phyloP scores from a whole-genome alignment of 1,140 invertebrate species.

The Leptestheria dahalacensis region DNA sequence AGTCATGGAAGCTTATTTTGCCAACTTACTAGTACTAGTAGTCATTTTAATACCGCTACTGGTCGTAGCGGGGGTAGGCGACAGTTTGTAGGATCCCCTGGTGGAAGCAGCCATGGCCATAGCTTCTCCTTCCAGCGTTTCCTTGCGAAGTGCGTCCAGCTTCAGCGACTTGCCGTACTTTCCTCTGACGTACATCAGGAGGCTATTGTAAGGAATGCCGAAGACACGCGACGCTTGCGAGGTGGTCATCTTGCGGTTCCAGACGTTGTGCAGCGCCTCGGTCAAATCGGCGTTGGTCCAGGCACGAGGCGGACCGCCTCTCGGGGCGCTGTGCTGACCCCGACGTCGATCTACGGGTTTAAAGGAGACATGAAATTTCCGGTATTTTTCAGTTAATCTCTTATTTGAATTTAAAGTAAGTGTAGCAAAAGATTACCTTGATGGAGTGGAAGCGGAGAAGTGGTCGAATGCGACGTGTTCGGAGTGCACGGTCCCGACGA shows the following conservation, averaged over 20 bases:
- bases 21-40: no score
- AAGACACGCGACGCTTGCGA: conserved; percentile 76
- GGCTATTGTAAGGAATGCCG: conserved; percentile 77
- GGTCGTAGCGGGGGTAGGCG: conserved; percentile 31
- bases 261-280: conserved; percentile 72
- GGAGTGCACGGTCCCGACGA: background rate
- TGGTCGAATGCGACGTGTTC: background rate
- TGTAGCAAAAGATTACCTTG: background rate
- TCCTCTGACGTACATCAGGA: conserved; percentile 80
- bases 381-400: no score
- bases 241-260: conserved; percentile 90
- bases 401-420: no score
- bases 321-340: conserved; percentile 70
- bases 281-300: conserved; percentile 82
- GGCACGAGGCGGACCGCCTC: conserved; percentile 69
- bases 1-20: no score
- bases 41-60: no score
- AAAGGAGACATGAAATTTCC: no score
- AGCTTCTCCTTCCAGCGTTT: conserved; percentile 51
- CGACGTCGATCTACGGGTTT: conserved; percentile 18
- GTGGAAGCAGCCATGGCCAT: conserved; percentile 23
- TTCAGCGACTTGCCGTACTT: conserved; percentile 81
- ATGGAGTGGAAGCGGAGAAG: background rate
- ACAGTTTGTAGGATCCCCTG: conserved; percentile 9
- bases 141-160: conserved; percentile 67